Conservation (phyloP, 2,113 vertebrate species). For the Cyphomyrus plagiostoma region DNA sequence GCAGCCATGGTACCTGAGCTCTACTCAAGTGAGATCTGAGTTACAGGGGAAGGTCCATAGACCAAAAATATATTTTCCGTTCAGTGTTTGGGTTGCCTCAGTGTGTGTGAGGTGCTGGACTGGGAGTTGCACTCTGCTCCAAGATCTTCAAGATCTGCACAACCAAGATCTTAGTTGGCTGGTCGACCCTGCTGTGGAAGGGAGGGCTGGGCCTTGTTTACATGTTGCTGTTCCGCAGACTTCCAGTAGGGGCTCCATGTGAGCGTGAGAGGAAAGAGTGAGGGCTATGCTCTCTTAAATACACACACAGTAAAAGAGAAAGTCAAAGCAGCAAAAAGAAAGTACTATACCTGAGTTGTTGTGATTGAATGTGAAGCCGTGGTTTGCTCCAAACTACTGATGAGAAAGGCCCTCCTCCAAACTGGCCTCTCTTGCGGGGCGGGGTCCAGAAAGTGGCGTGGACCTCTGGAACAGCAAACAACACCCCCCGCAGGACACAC, state of each 20-base stretch:
- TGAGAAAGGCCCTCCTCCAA: conserved; percentile 89
- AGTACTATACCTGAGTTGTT: conserved; percentile 75
- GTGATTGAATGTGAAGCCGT: conserved; percentile 85
- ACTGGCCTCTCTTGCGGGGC: conserved; percentile 83
- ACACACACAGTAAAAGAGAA: neutral
- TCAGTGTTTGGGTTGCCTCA: conserved; percentile 8
- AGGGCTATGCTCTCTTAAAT: neutral
- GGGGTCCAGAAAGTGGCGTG: conserved; percentile 84
- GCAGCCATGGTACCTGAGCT: neutral
- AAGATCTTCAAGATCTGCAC: conserved; percentile 65
- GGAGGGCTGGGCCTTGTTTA: conserved; percentile 80
- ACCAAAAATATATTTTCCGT: no score
- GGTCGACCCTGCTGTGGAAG: conserved; percentile 94
- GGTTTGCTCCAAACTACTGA: conserved; percentile 90
- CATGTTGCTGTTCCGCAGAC: conserved; percentile 77
- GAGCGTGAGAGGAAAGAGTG: no score
- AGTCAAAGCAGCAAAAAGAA: conserved; percentile 32
- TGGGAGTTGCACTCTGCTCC: conserved; percentile 81
- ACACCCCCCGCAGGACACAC: no score
- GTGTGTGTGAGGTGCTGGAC: conserved; percentile 11
- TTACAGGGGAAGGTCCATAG: neutral
- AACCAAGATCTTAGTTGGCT: conserved; percentile 96
- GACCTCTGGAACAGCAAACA: conserved; percentile 68
- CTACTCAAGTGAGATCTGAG: neutral
- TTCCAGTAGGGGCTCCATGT: conserved; percentile 39